Evolutionary conservation across 2,113 vertebrate species (phyloP), one percentile per base, ranked within the genome.

Genomic region (Pelusios castaneus): DNA sequence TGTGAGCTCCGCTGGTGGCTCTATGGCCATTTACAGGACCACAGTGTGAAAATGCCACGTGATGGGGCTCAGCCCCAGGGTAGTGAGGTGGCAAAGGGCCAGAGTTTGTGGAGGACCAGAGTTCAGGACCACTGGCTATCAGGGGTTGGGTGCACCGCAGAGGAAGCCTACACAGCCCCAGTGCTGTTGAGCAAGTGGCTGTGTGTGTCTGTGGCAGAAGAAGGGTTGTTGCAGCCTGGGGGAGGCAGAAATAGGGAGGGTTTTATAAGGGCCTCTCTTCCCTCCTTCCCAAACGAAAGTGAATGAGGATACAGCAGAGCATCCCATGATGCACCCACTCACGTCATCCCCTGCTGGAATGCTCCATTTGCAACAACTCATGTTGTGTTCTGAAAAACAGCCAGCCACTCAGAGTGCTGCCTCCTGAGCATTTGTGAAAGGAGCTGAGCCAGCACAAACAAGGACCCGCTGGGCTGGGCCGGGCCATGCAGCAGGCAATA

Each of bases 381-480:
- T 1, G 63, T 77, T 67, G 58, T 1, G 8, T 38, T 34, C 56
- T 1, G 1, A 1, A 16, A 78, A 86, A 29, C 58, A 45, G 0
- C 1, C 67, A 2, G 2, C 73, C 47, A 2, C 25, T 27, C 73
- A 25, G 73, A 76, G 38, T 6, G 70, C 38, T 13, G 70, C 19
- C 38, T 25, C 11, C 41, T 22, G 38, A 29, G 88, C 49, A 2
- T 60, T 41, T 0, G 17, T 27, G 70, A 8, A 25, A 76, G 78
- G 90, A 51, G 49, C 0, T 0, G 7, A 1, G 45, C 49, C 31
- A 45, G 87, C 2, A 0, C 49, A 0, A 1, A 0, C 5, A 0
- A 73, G 2, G 34, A 2, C 2, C 63, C 14, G 2, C 31, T 1
- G 2, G 76, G 51, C 2, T 29, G 67, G 25, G n/a, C n/a, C n/a